Evolutionary conservation across 1,140 invertebrate genomes (phyloP), one percentile per base, ranked within the genome.

Genomic region (Drosophila lacertosa): DNA sequence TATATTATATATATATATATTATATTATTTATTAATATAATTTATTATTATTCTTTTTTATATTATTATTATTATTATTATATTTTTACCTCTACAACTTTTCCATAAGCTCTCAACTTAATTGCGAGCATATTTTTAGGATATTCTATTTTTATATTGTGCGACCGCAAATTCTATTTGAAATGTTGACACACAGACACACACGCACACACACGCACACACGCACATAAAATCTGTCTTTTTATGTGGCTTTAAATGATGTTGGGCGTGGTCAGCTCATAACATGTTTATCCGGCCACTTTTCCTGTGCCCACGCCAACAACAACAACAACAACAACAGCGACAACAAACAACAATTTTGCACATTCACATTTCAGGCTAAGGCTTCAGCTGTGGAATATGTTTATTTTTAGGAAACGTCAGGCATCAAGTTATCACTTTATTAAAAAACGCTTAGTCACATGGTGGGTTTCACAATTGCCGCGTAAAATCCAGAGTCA

Each of bases 401-500:
- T 74, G 62, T 84, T 77, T 82, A 82, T 82, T 82, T 82, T 77
- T 77, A 74, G 78, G 64, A 66, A 77, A 75, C 77, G 78, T 82
- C 74, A 64, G 69, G 60, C 78, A 77, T 77, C 78, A 82, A 77
- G 78, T 82, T 81, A 81, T 82, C 78, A 82, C 79, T 82, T 82
- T 82, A 82, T 82, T 82, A 82, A 82, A 82, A 82, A 82, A 74
- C 78, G 78, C 78, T 82, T 82, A 78, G 75, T 78, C 75, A 78
- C 75, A 67, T 54, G 51, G 15, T 54, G 18, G 18, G 37, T 11
- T 33, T 20, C 62, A 57, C 51, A 65, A 53, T 53, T 53, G 33
- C 50, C 33, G 50, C 50, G 50, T 53, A 53, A 53, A 53, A 37
- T 37, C 51, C 35, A 15, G 35, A 40, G 33, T 53, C 51, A 54